Conservation (phyloP, 2,797 vertebrate species). For the Sphaeramia orbicularis region DNA sequence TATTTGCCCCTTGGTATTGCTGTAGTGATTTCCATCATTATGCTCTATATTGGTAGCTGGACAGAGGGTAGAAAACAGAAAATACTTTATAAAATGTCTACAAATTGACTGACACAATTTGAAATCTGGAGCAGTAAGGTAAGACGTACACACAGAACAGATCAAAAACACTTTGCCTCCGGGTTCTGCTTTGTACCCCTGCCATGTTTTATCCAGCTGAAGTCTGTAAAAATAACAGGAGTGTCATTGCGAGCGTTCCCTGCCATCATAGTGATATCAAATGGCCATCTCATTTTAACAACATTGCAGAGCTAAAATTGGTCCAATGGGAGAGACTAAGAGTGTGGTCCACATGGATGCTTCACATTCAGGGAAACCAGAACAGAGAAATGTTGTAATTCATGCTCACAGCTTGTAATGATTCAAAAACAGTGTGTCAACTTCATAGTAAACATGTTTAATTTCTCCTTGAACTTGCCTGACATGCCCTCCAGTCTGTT, state of each 20-base stretch:
- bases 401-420: slow-evolving; percentile 34
- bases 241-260: slow-evolving; percentile 67
- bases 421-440: slow-evolving; percentile 36
- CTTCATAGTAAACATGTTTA: slow-evolving; percentile 44
- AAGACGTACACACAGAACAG: too few relatives aligned
- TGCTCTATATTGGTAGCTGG: too few relatives aligned
- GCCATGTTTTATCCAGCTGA: slow-evolving; percentile 56
- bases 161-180: slow-evolving; percentile 17
- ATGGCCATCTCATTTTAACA: slow-evolving; percentile 73
- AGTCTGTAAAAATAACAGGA: slow-evolving; percentile 81
- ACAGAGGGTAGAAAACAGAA: not conserved
- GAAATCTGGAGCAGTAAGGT: too few relatives aligned
- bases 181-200: slow-evolving; percentile 37
- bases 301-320: slow-evolving; percentile 76
- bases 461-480: slow-evolving; percentile 36
- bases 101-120: not conserved
- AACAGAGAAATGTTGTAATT: slow-evolving; percentile 49
- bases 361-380: slow-evolving; percentile 51
- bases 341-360: slow-evolving; percentile 47
- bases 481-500: slow-evolving; percentile 4
- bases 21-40: too few relatives aligned
- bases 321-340: slow-evolving; percentile 61
- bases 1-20: too few relatives aligned
- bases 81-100: slow-evolving; percentile 1
- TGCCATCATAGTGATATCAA: slow-evolving; percentile 71